phyloP scores from a whole-genome alignment of 2,113 vertebrate species.

The Cephalophus harveyi region DNA sequence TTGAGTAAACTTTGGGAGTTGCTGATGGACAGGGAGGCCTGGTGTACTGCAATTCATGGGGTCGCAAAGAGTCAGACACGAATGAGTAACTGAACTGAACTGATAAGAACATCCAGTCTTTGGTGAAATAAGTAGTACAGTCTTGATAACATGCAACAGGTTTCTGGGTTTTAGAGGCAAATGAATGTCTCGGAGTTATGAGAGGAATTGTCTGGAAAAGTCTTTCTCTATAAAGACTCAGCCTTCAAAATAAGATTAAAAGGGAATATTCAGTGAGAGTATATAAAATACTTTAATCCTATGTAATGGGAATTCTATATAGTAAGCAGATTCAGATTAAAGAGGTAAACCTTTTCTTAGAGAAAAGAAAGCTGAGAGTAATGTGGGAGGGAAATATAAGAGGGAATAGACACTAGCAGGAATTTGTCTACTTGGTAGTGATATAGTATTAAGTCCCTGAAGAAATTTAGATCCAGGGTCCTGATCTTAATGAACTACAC shows the following conservation, averaged over 20 bases:
- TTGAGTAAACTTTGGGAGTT: too few relatives aligned
- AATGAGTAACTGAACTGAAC: too few relatives aligned
- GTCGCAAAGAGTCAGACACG: fast-evolving
- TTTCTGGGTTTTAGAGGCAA: neutral
- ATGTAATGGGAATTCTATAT: neutral
- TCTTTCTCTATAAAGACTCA: neutral
- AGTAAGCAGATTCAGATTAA: neutral
- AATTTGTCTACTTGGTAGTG: neutral
- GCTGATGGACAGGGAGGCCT: too few relatives aligned
- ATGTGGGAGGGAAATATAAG: neutral
- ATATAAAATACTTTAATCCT: neutral
- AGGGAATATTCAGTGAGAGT: neutral
- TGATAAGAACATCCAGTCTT: neutral
- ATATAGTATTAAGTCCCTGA: neutral
- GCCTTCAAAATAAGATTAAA: neutral
- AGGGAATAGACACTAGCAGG: neutral
- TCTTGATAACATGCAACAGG: neutral
- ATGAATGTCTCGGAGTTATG: neutral
- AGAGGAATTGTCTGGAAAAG: neutral
- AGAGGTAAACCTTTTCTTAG: neutral
- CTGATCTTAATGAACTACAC: neutral
- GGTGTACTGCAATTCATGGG: too few relatives aligned
- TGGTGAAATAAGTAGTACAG: neutral
- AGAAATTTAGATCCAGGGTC: neutral
- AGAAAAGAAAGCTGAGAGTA: neutral